Conservation (phyloP, 2,113 vertebrate genomes). For the Uropsilus gracilis region DNA sequence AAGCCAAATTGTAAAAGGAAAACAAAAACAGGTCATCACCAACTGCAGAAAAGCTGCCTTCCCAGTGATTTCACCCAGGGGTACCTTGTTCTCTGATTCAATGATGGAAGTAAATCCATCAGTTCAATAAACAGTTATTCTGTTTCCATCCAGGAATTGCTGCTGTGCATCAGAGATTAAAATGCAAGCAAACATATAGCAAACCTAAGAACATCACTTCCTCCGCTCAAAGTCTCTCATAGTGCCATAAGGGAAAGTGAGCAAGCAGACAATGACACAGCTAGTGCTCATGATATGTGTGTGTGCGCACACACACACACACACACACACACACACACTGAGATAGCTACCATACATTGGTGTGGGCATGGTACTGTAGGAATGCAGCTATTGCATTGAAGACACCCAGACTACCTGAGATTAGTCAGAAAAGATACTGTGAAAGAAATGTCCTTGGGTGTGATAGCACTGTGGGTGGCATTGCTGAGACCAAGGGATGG, state of each 20-base stretch:
- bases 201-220: neutral
- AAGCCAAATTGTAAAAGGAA: neutral
- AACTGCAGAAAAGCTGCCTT: neutral
- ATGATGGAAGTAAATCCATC: neutral
- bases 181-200: neutral
- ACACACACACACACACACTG: neutral
- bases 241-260: neutral
- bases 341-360: rapidly evolving
- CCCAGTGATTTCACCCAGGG: neutral
- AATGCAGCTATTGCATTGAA: rapidly evolving
- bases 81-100: neutral
- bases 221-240: neutral
- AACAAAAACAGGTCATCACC: neutral
- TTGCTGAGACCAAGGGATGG: neutral
- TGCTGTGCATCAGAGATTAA: neutral
- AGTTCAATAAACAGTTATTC: neutral
- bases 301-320: no score
- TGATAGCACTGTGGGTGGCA: neutral
- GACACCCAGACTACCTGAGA: neutral
- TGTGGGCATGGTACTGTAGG: rapidly evolving
- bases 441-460: neutral
- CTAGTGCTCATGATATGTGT: no score
- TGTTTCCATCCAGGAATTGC: neutral
- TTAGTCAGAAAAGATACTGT: neutral
- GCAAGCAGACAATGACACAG: neutral